Percentiles rank a stretch among this genome's conserved stretches.
Conservation (phyloP, 2,888 invertebrate species). For the Drosophila ochracea region DNA sequence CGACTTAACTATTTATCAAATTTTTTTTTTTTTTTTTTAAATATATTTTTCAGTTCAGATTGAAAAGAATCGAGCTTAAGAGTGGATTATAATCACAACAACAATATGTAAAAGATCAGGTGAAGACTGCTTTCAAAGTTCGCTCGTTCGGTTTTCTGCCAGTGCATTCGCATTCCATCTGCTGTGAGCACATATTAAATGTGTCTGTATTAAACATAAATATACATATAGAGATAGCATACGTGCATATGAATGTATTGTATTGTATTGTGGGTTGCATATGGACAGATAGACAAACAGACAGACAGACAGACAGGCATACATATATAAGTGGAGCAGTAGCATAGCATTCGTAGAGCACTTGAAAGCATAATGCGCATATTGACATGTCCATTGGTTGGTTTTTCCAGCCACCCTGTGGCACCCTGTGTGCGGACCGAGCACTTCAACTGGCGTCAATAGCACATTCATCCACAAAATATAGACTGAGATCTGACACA, state of each 20-base stretch:
- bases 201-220: background rate
- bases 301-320: background rate
- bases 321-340: slow-evolving; percentile 38
- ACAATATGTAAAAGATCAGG: background rate
- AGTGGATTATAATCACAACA: background rate
- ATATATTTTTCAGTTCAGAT: background rate
- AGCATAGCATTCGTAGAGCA: slow-evolving; percentile 28
- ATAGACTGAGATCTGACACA: slow-evolving; percentile 3
- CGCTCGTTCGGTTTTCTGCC: slow-evolving; percentile 1
- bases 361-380: slow-evolving; percentile 63
- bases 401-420: slow-evolving; percentile 9
- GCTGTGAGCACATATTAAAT: slow-evolving; percentile 1
- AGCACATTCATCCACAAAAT: slow-evolving; percentile 10
- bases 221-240: background rate
- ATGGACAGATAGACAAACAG: background rate
- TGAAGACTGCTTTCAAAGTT: background rate
- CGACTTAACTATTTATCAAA: too few relatives aligned
- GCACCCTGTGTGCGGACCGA: background rate
- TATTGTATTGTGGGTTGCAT: background rate
- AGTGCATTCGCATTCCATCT: slow-evolving; percentile 20
- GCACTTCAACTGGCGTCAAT: slow-evolving; percentile 44
- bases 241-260: slow-evolving; percentile 1
- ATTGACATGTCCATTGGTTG: slow-evolving; percentile 47
- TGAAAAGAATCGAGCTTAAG: background rate
- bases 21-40: background rate